A percentile compares a stretch with the other conserved stretches of the same genome.
phyloP scores from a whole-genome alignment of 2,797 vertebrate genomes.

The Betta splendens region DNA sequence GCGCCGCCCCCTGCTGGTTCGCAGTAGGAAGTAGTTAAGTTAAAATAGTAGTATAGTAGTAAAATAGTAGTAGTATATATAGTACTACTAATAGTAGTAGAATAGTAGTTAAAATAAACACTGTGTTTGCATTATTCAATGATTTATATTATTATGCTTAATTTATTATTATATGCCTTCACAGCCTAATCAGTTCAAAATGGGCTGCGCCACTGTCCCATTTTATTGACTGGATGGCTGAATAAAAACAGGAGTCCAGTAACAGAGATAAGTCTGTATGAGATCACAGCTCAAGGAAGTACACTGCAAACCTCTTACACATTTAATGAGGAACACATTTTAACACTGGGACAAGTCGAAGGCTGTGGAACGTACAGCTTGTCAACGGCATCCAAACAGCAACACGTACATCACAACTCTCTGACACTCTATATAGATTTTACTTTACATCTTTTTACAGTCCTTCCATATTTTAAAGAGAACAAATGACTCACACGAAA shows the following conservation, averaged over 20 bases:
- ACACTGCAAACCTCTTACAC: constrained; percentile 46
- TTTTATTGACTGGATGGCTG: background rate
- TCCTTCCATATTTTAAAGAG: constrained; percentile 2
- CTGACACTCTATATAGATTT: constrained; percentile 36
- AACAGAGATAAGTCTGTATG: background rate
- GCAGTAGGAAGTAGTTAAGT: no score
- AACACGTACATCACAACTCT: constrained; percentile 45
- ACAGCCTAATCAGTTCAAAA: no score
- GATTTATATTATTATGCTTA: no score
- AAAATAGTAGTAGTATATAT: no score
- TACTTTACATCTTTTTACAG: constrained; percentile 52
- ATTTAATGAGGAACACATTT: constrained; percentile 58
- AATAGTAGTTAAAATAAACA: no score
- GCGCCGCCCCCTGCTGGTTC: no score
- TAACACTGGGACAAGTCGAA: constrained; percentile 51
- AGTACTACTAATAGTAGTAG: no score
- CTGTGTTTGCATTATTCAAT: no score
- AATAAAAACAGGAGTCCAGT: background rate
- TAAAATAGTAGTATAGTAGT: no score
- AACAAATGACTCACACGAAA: constrained; percentile 23
- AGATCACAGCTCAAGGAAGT: constrained; percentile 7
- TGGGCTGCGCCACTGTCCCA: background rate
- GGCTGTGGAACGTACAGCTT: constrained; percentile 32
- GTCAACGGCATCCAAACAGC: constrained; percentile 48
- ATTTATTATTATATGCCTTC: no score